These are phyloP conservation scores for Pempheris klunzingeri DNA, from an alignment of 2,797 vertebrate genomes.

Conservation along the genomic window DNA sequence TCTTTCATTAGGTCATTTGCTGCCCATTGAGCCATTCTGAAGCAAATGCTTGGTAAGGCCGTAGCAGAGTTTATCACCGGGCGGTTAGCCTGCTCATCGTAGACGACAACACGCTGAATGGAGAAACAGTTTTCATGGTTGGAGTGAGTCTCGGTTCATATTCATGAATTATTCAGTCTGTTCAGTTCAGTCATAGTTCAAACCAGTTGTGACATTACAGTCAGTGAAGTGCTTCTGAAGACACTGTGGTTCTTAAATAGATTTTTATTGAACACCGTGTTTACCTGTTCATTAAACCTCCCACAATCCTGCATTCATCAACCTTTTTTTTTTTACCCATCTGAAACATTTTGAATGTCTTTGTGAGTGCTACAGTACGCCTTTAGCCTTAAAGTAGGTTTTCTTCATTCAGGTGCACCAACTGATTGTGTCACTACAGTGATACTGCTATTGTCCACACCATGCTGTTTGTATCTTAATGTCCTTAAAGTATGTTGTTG, in stretches of 20 bases:
- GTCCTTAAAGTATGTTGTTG: conserved; percentile 15
- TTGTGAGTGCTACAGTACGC: conserved; percentile 39
- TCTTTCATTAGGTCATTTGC: background rate
- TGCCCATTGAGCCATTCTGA: conserved; percentile 7
- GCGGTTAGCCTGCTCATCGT: background rate
- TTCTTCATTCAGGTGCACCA: conserved; percentile 52
- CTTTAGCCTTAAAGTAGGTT: conserved; percentile 67
- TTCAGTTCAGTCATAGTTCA: no score
- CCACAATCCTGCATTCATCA: conserved; percentile 9
- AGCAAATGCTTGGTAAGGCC: conserved; percentile 16
- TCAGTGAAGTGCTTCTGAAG: conserved; percentile 22
- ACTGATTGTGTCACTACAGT: conserved; percentile 48
- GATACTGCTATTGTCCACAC: conserved; percentile 43
- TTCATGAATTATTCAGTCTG: conserved; percentile 6
- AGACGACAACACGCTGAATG: background rate
- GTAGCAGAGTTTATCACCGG: background rate
- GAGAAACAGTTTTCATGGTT: background rate
- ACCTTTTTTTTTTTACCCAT: conserved; percentile 10
- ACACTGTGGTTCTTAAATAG: background rate
- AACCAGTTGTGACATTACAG: conserved; percentile 1
- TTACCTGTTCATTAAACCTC: background rate
- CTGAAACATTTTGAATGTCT: conserved; percentile 38
- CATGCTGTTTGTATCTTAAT: conserved; percentile 43
- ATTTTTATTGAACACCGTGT: no score
- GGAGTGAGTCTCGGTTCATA: background rate